Evolutionary conservation across 2,797 vertebrate species (phyloP).

Genomic region (Platalea minor): DNA sequence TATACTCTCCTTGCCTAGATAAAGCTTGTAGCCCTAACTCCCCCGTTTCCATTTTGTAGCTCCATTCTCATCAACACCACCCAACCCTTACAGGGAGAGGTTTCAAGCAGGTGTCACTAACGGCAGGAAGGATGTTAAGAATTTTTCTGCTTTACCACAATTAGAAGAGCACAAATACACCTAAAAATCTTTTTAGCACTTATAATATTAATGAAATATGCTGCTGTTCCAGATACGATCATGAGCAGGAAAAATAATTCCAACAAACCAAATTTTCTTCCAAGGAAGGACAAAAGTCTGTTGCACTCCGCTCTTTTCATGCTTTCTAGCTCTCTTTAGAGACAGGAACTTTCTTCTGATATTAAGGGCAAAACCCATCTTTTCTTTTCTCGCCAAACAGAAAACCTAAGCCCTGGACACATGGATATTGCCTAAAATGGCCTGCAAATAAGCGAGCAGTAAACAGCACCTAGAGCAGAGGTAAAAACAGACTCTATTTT

Average conservation of each 20-base stretch:
- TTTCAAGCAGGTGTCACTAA: background rate
- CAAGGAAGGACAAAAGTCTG: background rate
- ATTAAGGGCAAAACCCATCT: background rate
- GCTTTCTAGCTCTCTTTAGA: background rate
- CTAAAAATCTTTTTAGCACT: background rate
- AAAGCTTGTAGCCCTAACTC: background rate
- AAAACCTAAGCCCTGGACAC: background rate
- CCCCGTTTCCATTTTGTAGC: background rate
- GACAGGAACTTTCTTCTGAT: background rate
- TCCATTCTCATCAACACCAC: background rate
- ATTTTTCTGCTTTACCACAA: background rate
- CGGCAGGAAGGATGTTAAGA: background rate
- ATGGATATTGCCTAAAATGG: background rate
- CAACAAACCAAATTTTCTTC: background rate
- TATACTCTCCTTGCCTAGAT: background rate
- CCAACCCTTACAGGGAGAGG: background rate
- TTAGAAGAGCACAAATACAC: background rate
- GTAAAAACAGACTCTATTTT: background rate
- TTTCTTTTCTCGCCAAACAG: background rate
- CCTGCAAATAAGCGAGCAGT: background rate
- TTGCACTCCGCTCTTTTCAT: background rate
- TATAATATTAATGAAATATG: background rate
- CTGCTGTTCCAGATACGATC: background rate
- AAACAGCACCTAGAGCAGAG: background rate
- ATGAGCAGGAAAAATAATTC: background rate